phyloP scores from a whole-genome alignment of 2,113 vertebrate genomes.

The Nematolebias whitei region DNA sequence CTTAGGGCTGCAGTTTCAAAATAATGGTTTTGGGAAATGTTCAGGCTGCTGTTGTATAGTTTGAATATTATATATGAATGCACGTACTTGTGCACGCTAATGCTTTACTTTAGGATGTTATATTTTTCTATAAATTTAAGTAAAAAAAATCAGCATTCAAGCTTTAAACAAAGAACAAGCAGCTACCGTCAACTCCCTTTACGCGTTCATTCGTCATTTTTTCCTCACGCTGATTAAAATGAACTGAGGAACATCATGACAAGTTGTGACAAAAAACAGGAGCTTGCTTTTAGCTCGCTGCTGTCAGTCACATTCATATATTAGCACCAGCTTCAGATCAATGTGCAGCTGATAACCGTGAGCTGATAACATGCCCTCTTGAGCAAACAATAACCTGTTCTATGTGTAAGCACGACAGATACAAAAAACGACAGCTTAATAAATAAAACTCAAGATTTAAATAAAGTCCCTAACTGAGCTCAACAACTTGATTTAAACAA shows the following conservation, averaged over 20 bases:
- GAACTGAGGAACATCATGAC: background rate
- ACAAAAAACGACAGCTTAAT: background rate
- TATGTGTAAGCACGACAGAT: background rate
- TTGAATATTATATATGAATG: background rate
- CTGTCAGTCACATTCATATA: slow-evolving; percentile 19
- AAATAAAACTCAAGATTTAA: background rate
- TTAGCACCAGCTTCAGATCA: slow-evolving; percentile 1
- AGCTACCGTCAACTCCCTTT: no score
- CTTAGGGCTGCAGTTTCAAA: no score
- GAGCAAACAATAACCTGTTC: slow-evolving; percentile 1
- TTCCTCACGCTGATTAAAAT: no score
- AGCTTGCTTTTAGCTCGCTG: slow-evolving; percentile 8
- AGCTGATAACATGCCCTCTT: slow-evolving; percentile 9
- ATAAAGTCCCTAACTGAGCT: no score
- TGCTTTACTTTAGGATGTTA: no score
- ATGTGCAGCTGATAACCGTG: slow-evolving; percentile 3
- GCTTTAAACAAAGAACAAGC: no score
- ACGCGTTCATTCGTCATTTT: background rate
- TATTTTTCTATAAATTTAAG: no score
- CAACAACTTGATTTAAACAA: background rate
- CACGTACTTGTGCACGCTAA: background rate
- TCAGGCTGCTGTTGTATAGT: no score
- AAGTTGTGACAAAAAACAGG: slow-evolving; percentile 1
- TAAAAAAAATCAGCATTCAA: no score
- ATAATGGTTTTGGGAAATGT: background rate